phyloP scores from a whole-genome alignment of 2,888 invertebrate species.

The Drosophila melanocephala region DNA sequence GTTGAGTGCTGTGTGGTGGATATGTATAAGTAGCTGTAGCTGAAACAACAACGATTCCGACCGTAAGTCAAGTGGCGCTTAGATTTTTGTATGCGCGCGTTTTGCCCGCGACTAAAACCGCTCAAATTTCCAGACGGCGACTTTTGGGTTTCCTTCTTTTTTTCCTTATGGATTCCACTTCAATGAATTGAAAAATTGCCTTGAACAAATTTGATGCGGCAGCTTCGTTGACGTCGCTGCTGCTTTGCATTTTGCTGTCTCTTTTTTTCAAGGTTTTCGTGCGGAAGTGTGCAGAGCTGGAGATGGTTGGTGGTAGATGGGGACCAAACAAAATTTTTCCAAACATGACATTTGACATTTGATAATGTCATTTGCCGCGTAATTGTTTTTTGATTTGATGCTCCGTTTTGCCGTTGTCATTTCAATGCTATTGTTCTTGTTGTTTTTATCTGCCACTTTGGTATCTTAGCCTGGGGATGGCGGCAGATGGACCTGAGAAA shows the following conservation, averaged over 20 bases:
- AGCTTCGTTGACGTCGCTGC: conserved; percentile 42
- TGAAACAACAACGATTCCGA: conserved; percentile 36
- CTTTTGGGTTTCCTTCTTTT: conserved; percentile 17
- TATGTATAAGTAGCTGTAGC: conserved; percentile 37
- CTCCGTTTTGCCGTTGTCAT: conserved; percentile 43
- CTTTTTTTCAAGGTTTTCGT: conserved; percentile 25
- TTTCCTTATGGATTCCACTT: conserved; percentile 77
- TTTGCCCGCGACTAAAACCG: conserved; percentile 56
- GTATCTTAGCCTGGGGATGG: conserved; percentile 26
- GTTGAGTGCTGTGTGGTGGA: conserved; percentile 29
- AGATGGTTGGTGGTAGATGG: neutral
- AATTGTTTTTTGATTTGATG: conserved; percentile 79
- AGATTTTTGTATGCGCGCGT: conserved; percentile 49
- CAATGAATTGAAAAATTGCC: conserved; percentile 81
- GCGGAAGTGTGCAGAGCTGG: conserved; percentile 8
- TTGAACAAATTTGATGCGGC: conserved; percentile 75
- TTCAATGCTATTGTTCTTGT: conserved; percentile 36
- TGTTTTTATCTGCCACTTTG: conserved; percentile 56
- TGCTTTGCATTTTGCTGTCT: conserved; percentile 69
- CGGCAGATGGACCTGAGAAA: neutral
- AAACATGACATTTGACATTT: conserved; percentile 80
- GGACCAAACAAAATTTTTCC: conserved; percentile 36
- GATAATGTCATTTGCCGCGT: conserved; percentile 81
- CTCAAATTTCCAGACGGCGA: conserved; percentile 34
- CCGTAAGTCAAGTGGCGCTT: conserved; percentile 75